Evolutionary conservation across 2,888 invertebrate genomes (phyloP).

Genomic region (Drosophila monieri): DNA sequence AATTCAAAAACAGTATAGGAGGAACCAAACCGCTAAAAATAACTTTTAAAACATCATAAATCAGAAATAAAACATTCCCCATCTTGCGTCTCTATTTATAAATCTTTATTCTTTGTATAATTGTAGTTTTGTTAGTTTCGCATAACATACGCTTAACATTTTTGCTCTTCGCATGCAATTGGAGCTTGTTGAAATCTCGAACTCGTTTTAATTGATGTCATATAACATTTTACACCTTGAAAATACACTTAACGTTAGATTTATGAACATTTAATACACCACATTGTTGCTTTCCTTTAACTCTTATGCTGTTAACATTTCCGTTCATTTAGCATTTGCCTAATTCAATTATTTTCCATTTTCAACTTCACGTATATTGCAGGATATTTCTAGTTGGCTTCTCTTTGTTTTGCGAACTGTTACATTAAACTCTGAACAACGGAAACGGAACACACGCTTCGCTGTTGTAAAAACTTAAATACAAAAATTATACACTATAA

Average conservation of each 20-base stretch:
- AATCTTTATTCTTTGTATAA: conserved; percentile 76
- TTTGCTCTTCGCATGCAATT: conserved; percentile 39
- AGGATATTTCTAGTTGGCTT: conserved; percentile 48
- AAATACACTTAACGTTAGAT: conserved; percentile 55
- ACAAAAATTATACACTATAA: conserved; percentile 73
- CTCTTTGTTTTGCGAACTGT: conserved; percentile 28
- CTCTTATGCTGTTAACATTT: conserved; percentile 51
- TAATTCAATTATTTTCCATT: conserved; percentile 5
- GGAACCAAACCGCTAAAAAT: background rate
- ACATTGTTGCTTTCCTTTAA: conserved; percentile 42
- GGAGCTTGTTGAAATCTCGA: conserved; percentile 43
- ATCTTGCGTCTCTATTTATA: conserved; percentile 65
- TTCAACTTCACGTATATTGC: conserved; percentile 47
- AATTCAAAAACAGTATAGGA: background rate
- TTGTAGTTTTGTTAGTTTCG: conserved; percentile 76
- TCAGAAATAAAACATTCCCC: background rate
- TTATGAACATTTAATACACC: conserved; percentile 63
- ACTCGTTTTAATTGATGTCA: conserved; percentile 49
- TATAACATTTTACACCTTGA: conserved; percentile 52
- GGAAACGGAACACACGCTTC: conserved; percentile 44
- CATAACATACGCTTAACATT: conserved; percentile 69
- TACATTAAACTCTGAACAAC: conserved; percentile 56
- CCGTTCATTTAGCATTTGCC: conserved; percentile 11
- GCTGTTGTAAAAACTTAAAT: conserved; percentile 75
- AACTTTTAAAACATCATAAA: background rate